Percentiles rank a stretch among this genome's conserved stretches.
phyloP scores from a whole-genome alignment of 2,888 invertebrate species.

The Clitarchus hookeri region DNA sequence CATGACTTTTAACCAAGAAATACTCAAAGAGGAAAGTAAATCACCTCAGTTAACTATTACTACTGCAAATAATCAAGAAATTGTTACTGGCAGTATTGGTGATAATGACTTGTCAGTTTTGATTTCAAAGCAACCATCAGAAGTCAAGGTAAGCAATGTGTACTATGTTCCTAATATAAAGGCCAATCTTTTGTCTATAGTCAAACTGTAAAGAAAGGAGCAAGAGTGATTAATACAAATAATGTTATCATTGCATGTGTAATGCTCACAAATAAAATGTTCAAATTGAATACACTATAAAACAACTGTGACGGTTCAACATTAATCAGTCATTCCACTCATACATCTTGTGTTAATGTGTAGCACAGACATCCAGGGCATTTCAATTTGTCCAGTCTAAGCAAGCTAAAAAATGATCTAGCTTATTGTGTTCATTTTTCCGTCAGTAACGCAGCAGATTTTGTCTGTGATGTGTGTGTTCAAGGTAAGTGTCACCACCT shows the following conservation, averaged over 20 bases:
- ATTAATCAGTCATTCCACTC: not conserved
- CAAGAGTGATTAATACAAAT: not conserved
- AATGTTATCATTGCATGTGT: not conserved
- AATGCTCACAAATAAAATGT: not conserved
- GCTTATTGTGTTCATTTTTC: not conserved
- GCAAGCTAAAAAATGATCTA: not conserved
- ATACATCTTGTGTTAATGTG: not conserved
- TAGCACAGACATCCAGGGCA: not conserved
- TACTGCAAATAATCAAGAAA: not conserved
- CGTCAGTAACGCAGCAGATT: not conserved
- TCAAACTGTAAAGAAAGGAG: not conserved
- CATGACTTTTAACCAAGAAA: no score
- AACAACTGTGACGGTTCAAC: not conserved
- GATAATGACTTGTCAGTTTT: not conserved
- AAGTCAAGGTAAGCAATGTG: not conserved
- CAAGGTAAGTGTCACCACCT: not conserved
- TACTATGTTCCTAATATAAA: not conserved
- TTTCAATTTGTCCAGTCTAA: not conserved
- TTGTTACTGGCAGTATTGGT: not conserved
- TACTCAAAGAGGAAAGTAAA: no score
- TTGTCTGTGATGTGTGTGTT: slow-evolving; percentile 1
- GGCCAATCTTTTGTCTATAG: not conserved
- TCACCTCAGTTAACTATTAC: no score
- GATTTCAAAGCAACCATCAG: not conserved
- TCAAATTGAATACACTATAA: not conserved